A percentile compares a stretch with the other conserved stretches of the same genome.
Conservation (phyloP, 2,888 invertebrate genomes). For the Desoria tigrina region DNA sequence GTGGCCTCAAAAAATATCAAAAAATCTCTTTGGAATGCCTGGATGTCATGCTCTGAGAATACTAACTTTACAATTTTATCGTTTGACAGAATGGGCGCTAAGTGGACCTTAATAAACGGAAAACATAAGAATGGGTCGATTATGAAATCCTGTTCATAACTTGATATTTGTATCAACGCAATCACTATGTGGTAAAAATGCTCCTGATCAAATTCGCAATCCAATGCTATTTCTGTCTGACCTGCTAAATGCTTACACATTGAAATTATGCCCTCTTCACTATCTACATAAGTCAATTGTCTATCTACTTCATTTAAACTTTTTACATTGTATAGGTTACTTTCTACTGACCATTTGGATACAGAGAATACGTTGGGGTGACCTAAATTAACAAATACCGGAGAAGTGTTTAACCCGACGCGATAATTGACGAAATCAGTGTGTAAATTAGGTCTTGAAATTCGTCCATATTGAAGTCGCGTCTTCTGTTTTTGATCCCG, state of each 20-base stretch:
- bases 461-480: too few species aligned
- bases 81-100: not conserved
- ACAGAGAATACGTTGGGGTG: too few species aligned
- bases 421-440: too few species aligned
- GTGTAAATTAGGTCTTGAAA: too few species aligned
- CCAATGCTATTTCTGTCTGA: conserved; percentile 2
- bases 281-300: not conserved
- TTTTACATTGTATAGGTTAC: not conserved
- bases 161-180: conserved; percentile 15
- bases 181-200: not conserved
- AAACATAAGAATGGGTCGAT: conserved; percentile 6
- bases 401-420: too few species aligned
- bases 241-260: not conserved
- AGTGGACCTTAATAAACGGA: not conserved
- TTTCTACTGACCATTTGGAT: not conserved
- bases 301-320: not conserved
- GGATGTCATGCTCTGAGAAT: not conserved
- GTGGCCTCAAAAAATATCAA: not conserved
- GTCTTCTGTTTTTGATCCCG: too few species aligned
- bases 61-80: not conserved
- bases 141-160: not conserved
- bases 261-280: too few species aligned
- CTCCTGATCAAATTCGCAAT: conserved; percentile 2
- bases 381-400: too few species aligned
- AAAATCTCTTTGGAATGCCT: not conserved